Evolutionary conservation across 2,797 vertebrate species (phyloP).

Genomic region (Xenentodon cancila): DNA sequence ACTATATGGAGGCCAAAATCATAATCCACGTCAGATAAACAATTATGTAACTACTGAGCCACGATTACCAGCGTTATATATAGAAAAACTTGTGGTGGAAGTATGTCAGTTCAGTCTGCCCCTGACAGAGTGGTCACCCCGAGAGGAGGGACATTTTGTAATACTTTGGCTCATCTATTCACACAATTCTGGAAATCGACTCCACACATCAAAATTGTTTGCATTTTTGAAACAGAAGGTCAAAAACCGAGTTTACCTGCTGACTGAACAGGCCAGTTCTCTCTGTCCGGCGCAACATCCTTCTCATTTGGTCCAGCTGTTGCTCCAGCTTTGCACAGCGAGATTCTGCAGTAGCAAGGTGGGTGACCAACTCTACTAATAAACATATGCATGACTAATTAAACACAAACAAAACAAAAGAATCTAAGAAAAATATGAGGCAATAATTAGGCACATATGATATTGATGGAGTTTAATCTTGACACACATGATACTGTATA

Average conservation of each 20-base stretch:
- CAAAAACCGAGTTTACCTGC: slow-evolving; percentile 78
- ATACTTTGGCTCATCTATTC: too few species aligned
- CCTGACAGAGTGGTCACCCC: too few species aligned
- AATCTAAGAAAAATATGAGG: too few species aligned
- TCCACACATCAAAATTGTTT: background rate
- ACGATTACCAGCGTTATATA: too few species aligned
- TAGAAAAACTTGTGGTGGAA: too few species aligned
- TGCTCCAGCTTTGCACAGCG: slow-evolving; percentile 91
- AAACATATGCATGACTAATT: background rate
- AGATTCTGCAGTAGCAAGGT: slow-evolving; percentile 88
- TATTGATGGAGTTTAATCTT: background rate
- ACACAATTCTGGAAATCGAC: too few species aligned
- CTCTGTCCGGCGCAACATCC: slow-evolving; percentile 88
- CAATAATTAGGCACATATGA: background rate
- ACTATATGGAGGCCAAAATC: too few species aligned
- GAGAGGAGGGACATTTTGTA: too few species aligned
- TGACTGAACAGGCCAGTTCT: slow-evolving; percentile 84
- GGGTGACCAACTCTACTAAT: slow-evolving; percentile 84
- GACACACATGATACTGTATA: background rate
- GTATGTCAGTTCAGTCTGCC: too few species aligned
- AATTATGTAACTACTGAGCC: too few species aligned
- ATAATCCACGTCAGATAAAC: too few species aligned
- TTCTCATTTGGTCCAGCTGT: slow-evolving; percentile 91
- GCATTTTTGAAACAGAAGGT: background rate
- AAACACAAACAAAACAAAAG: background rate